Evolutionary conservation across 2,888 invertebrate genomes (phyloP), one percentile per base, ranked within the genome.

Genomic region (Caenorhabditis doughertyi): DNA sequence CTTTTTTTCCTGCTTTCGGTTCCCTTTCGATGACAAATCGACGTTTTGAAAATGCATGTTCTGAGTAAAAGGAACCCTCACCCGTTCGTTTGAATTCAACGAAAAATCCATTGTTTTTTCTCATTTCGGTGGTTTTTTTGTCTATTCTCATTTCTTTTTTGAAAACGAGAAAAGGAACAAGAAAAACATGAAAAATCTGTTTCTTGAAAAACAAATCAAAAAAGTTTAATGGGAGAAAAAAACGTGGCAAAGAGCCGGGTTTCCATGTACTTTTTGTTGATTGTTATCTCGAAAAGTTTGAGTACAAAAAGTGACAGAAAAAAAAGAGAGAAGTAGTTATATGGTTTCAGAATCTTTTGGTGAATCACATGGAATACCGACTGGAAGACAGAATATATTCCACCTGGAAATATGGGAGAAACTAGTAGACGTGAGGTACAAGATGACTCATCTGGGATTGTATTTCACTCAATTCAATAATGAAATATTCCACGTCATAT

Each of bases 71-170:
- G 21, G 21, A 21, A 23, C 13, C 35, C 27, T 58, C 35, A n/a
- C n/a, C n/a, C 21, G 11, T 5, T n/a, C 44, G 65, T 56, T 65
- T 39, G 47, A 62, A 74, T 65, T 65, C 39, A 42, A 62, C 23
- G 39, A 64, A 62, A 74, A 74, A 74, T 74, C 74, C 74, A 74
- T 74, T 74, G 74, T 74, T 65, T 74, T 74, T 42, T 56, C 62
- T 65, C 74, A 65, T 74, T 74, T 65, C 47, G 35, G 62, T 47
- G 18, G 44, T 3, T 42, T 64, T 35, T 42, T 47, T 49, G 23
- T 64, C 44, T 64, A 39, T 55, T 56, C 44, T 42, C 42, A 23
- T 51, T 39, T 73, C 39, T 39, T 51, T 53, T 25, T 39, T 25
- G 13, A 18, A 21, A 62, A 60, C 47, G 39, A 47, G 4, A 55